phyloP scores from a whole-genome alignment of 2,888 invertebrate species.

The Eumacrocentrus americanus region DNA sequence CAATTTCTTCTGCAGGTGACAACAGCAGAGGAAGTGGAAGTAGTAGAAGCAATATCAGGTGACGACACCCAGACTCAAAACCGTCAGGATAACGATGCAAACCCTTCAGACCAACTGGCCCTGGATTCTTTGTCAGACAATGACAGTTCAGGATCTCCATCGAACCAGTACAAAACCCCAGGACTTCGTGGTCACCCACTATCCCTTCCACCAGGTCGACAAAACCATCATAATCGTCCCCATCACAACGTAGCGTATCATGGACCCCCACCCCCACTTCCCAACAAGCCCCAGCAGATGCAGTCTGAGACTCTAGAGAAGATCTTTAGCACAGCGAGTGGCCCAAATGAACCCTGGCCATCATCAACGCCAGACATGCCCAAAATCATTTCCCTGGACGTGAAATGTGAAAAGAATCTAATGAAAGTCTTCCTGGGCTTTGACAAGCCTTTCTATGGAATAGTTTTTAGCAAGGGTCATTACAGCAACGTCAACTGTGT shows the following conservation, averaged over 20 bases:
- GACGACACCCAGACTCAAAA: constrained; percentile 60
- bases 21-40: constrained; percentile 68
- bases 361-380: constrained; percentile 82
- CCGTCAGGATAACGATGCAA: constrained; percentile 69
- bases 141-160: constrained; percentile 53
- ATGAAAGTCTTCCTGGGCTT: constrained; percentile 95
- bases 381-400: constrained; percentile 88
- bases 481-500: constrained; percentile 93
- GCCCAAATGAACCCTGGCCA: constrained; percentile 80
- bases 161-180: constrained; percentile 29
- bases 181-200: constrained; percentile 61
- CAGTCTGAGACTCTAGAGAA: constrained; percentile 69
- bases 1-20: constrained; percentile 45
- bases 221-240: constrained; percentile 56
- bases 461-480: constrained; percentile 93
- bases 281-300: constrained; percentile 59
- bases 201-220: constrained; percentile 62
- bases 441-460: constrained; percentile 94
- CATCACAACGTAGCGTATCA: constrained; percentile 72
- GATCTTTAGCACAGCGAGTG: constrained; percentile 60
- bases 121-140: constrained; percentile 73
- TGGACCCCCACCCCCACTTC: constrained; percentile 74
- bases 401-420: constrained; percentile 91
- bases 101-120: constrained; percentile 72
- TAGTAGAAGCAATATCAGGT: constrained; percentile 68